Evolutionary conservation across 2,113 vertebrate species (phyloP).

Genomic region (Corythoichthys intestinalis): DNA sequence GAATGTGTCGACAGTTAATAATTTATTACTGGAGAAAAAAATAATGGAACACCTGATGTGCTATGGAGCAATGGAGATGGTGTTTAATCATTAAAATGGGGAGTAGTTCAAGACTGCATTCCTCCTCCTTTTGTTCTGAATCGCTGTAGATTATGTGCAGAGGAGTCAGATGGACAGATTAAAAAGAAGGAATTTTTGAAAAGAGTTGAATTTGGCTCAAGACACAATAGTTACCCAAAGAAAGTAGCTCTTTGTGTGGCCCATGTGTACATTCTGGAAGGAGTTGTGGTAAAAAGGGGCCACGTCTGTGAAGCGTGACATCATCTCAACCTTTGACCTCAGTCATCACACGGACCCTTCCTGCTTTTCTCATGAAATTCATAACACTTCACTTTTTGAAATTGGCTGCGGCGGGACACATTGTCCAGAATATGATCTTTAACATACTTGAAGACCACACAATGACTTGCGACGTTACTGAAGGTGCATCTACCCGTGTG

Average conservation of each 20-base stretch:
- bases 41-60: constrained; percentile 7
- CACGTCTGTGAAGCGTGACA: constrained; percentile 19
- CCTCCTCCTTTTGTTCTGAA: constrained; percentile 42
- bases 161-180: constrained; percentile 33
- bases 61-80: constrained; percentile 2
- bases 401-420: constrained; percentile 21
- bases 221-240: background rate
- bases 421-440: constrained; percentile 50
- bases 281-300: constrained; percentile 10
- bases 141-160: constrained; percentile 24
- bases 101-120: constrained; percentile 41
- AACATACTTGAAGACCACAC: constrained; percentile 35
- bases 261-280: background rate
- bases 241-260: background rate
- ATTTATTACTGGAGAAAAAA: constrained; percentile 19
- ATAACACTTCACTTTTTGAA: constrained; percentile 4
- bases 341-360: constrained; percentile 20
- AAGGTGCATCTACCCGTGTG: constrained; percentile 15
- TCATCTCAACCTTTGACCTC: constrained; percentile 42
- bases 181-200: constrained; percentile 27
- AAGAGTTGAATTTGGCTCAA: background rate
- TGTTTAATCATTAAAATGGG: constrained; percentile 55
- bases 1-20: constrained; percentile 17
- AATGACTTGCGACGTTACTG: constrained; percentile 35
- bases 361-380: constrained; percentile 7